Conservation (phyloP, 2,888 invertebrate species). For the Eupeodes latifasciatus region DNA sequence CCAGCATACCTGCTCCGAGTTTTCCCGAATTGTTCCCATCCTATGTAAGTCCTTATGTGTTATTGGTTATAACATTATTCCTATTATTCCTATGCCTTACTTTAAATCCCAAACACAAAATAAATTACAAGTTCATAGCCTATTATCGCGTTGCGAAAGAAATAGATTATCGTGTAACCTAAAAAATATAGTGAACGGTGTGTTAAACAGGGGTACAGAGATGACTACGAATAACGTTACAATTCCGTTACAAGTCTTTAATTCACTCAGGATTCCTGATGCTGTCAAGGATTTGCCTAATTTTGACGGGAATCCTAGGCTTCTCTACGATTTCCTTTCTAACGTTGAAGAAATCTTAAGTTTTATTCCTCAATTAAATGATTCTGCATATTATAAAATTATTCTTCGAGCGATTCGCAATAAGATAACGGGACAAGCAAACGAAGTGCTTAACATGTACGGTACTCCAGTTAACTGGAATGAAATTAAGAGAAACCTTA, state of each 20-base stretch:
- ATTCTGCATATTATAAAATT: constrained; percentile 53
- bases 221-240: no score
- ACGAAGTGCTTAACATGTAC: constrained; percentile 75
- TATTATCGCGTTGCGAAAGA: background rate
- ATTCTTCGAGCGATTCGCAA: constrained; percentile 73
- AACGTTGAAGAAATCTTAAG: constrained; percentile 73
- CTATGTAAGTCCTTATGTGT: constrained; percentile 4
- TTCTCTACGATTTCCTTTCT: constrained; percentile 63
- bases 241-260: no score
- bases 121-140: constrained; percentile 4
- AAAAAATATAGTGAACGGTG: constrained; percentile 1
- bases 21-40: background rate
- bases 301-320: constrained; percentile 54
- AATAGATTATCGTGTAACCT: background rate
- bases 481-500: constrained; percentile 70
- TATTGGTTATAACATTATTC: constrained; percentile 11
- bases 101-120: constrained; percentile 9
- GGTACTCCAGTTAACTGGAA: constrained; percentile 66
- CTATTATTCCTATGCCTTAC: background rate
- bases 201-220: background rate
- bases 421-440: constrained; percentile 74
- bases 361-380: constrained; percentile 44
- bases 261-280: no score
- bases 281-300: background rate
- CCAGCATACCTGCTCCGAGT: background rate